Conservation (phyloP, 2,797 vertebrate species). For the Taeniopygia guttata region DNA sequence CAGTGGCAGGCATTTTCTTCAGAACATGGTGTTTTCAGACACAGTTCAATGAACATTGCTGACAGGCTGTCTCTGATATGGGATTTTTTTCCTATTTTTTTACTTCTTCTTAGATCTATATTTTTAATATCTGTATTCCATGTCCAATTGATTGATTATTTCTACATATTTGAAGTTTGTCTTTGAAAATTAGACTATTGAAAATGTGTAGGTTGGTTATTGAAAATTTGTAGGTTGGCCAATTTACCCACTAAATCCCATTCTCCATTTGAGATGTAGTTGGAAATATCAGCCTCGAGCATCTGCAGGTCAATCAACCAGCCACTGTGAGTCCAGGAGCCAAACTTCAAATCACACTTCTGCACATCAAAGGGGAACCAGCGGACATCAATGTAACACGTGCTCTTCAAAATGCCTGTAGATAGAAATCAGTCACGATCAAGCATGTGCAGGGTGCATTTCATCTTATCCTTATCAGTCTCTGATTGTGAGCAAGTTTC, state of each 20-base stretch:
- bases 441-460: background rate
- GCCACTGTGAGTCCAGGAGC: conserved; percentile 92
- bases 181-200: background rate
- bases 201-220: background rate
- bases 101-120: background rate
- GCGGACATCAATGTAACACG: conserved; percentile 91
- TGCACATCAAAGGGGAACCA: conserved; percentile 95
- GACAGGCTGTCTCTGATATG: background rate
- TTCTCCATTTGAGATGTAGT: conserved; percentile 91
- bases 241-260: conserved; percentile 90
- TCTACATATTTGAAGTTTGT: background rate
- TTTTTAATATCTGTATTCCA: background rate
- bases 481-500: background rate
- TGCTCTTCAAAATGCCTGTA: conserved; percentile 77
- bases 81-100: background rate
- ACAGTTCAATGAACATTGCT: background rate
- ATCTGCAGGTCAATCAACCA: conserved; percentile 91
- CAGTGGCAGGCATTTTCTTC: background rate
- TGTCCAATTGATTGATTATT: background rate
- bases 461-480: background rate
- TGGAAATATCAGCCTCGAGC: conserved; percentile 88
- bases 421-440: background rate
- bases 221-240: background rate
- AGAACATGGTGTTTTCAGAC: background rate
- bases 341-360: conserved; percentile 91